Evolutionary conservation across 2,888 invertebrate genomes (phyloP), one percentile per base, ranked within the genome.

Genomic region (Leptogaster cylindrica): DNA sequence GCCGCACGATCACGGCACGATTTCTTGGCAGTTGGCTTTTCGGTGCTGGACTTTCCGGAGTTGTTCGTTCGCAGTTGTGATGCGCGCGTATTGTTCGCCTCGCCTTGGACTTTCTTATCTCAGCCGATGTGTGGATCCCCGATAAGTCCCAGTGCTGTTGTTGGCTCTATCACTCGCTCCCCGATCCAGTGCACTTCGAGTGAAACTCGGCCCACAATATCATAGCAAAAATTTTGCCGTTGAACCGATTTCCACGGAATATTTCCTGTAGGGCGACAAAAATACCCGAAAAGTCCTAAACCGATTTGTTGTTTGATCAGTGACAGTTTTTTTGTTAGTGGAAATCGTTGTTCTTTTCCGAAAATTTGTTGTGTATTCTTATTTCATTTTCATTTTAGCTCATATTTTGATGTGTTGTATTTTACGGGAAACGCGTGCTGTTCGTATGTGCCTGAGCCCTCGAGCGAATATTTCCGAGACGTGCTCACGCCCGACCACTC

Each of bases 381-480:
- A 18, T 28, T 27, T 12, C 28, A 14, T 51, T 10, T 10, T 12
- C n/a, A n/a, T n/a, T n/a, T n/a, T n/a, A n/a, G n/a, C n/a, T n/a
- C n/a, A n/a, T n/a, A n/a, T n/a, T n/a, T 20, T 20, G 44, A 44
- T 2, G 18, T 5, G 12, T 14, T 18, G 28, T 52, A 23, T 36
- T 18, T 55, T 16, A 16, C 10, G 51, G n/a, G 41, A 52, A 12
- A 10, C 5, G 46, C 16, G 7, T 12, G 23, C 27, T 61, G 16
- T 20, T 39, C 16, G 28, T 23, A 14, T 61, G 44, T 48, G 12
- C 41, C 20, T 41, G 12, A 36, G 46, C 58, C 66, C 55, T 4
- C 58, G 39, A 58, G 66, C 66, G 55, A 66, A 66, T 58, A 66
- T 66, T 66, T 66, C 39, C 33, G 36, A 66, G 33, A 66, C 66